Evolutionary conservation across 2,113 vertebrate species (phyloP), one percentile per base, ranked within the genome.

Genomic region (Astatotilapia flaviijosephi): DNA sequence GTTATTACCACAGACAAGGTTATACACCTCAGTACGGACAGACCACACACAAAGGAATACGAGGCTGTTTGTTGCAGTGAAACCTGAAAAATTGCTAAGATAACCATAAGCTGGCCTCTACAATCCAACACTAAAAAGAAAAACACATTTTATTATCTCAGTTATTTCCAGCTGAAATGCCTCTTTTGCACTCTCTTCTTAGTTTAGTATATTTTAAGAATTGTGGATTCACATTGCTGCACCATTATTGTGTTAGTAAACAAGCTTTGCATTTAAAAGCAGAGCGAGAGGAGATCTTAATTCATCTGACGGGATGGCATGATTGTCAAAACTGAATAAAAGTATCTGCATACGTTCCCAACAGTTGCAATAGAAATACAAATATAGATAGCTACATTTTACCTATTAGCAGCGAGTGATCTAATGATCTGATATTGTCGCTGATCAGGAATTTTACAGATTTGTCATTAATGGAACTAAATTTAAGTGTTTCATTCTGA

Each of bases 1-100:
- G 81, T 77, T 85, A 60, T 80, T 73, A 81, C 90, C 10, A 9
- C 62, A 83, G 90, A 83, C 87, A 79, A 86, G 80, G 88, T 83
- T 89, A 54, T 56, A 55, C 42, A 75, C 84, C 55, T 82, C 55
- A 13, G 10, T 62, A 56, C 21, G 42, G 8, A 81, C n/a, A 80
- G 19, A 81, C 33, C 35, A 54, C 17, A 83, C 60, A 79, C 47
- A 86, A 19, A 84, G 37, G 56, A 85, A 83, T 86, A 86, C 7
- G 60, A 26, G 56, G 60, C 75, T 82, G 55, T 86, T 79, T 84
- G 58, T 53, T 84, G 33, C 54, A 75, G 40, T 79, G 73, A 85
- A 85, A 90, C 53, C 73, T 82, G 60, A 86, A 85, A 83, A 79
- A 62, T 79, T 56, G 40, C 84, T 33, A 60, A 58, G 31, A 54